These are phyloP conservation scores for Polypedilum pembai DNA, from an alignment of 1,140 invertebrate species.

Conservation along the genomic window DNA sequence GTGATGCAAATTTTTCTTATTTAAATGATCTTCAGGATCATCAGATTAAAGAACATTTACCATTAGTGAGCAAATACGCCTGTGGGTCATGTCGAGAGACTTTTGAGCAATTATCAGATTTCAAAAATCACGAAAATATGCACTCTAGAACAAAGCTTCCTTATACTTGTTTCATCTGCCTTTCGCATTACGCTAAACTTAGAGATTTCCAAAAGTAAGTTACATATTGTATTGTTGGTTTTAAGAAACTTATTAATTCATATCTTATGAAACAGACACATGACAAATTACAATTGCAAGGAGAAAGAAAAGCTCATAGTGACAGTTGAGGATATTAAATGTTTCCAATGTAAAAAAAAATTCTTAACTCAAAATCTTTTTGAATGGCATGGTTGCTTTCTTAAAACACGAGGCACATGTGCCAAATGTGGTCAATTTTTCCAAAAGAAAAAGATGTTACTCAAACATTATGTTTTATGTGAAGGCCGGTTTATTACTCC, in stretches of 20 bases:
- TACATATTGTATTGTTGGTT: background rate
- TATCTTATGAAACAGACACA: background rate
- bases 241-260: background rate
- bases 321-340: background rate
- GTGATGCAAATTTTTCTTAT: background rate
- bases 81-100: slow-evolving; percentile 6
- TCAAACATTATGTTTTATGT: slow-evolving; percentile 1
- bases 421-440: background rate
- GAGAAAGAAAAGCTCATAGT: background rate
- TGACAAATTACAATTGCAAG: background rate
- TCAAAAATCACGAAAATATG: background rate
- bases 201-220: background rate
- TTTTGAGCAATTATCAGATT: slow-evolving; percentile 15
- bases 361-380: slow-evolving; percentile 22
- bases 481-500: background rate
- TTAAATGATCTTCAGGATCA: background rate
- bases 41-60: background rate
- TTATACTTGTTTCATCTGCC: background rate
- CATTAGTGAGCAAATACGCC: background rate
- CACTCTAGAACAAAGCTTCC: background rate
- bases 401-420: background rate
- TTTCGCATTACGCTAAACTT: background rate
- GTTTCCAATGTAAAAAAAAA: slow-evolving; percentile 22
- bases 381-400: slow-evolving; percentile 15
- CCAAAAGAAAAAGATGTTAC: background rate